A percentile compares a stretch with the other conserved stretches of the same genome.
Conservation (phyloP, 2,113 vertebrate genomes). For the Labeo catla region DNA sequence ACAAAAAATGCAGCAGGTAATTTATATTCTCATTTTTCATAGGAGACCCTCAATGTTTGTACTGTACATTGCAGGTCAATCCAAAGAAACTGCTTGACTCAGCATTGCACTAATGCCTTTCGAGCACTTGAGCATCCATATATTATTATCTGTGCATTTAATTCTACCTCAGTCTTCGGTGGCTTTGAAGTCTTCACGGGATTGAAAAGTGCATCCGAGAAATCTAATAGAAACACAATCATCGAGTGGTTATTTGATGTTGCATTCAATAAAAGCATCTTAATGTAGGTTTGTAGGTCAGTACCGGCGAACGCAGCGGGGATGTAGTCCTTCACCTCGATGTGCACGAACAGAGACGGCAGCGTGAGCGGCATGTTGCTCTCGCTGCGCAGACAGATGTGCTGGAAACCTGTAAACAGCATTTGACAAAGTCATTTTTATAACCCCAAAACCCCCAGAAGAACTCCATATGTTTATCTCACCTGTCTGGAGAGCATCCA, state of each 20-base stretch:
- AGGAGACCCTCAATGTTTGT: not conserved
- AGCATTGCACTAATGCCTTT: not conserved
- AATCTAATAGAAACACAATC: conserved; percentile 67
- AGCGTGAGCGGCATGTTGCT: conserved; percentile 93
- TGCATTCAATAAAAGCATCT: not conserved
- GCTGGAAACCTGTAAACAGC: conserved; percentile 86
- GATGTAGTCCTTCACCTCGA: conserved; percentile 96
- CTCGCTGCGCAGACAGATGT: conserved; percentile 90
- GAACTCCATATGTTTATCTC: conserved; percentile 31
- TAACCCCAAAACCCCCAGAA: too few species aligned
- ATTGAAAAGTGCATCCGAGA: conserved; percentile 81
- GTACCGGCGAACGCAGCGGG: conserved; percentile 94
- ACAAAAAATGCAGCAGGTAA: too few species aligned
- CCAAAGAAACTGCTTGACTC: not conserved
- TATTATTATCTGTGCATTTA: not conserved
- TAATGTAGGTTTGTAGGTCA: not conserved
- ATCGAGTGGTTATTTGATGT: not conserved
- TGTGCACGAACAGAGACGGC: conserved; percentile 89
- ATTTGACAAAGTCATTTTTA: too few species aligned
- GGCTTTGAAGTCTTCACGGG: conserved; percentile 76
- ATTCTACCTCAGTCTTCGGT: conserved; percentile 71
- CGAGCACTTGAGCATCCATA: not conserved
- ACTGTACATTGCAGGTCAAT: not conserved
- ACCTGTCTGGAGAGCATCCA: conserved; percentile 91
- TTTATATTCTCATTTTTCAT: not conserved